Conservation (phyloP, 2,797 vertebrate species). For the Iguana delicatissima region DNA sequence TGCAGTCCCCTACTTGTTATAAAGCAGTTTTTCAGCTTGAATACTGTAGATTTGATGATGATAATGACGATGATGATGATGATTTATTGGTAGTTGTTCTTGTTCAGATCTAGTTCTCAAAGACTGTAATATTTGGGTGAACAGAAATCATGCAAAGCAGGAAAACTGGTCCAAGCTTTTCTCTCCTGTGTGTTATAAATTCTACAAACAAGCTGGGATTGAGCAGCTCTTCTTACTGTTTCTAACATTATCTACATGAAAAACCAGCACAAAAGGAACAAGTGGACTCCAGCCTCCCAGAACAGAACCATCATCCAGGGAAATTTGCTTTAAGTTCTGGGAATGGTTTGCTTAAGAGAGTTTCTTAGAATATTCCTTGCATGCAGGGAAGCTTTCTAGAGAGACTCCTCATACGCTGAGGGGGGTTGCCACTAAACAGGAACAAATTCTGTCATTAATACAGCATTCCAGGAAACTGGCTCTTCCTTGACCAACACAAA, state of each 20-base stretch:
- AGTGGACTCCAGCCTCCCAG: background rate
- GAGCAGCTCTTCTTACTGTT: background rate
- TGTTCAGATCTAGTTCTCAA: background rate
- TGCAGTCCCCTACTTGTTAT: background rate
- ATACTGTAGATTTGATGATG: background rate
- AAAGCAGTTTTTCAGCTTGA: background rate
- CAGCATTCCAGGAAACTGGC: slow-evolving; percentile 28
- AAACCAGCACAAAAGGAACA: slow-evolving; percentile 2
- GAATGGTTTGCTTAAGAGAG: background rate
- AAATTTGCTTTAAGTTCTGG: background rate
- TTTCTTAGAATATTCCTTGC: background rate
- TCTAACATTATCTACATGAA: background rate
- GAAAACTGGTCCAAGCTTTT: background rate
- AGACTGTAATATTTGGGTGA: background rate
- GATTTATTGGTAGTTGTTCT: background rate
- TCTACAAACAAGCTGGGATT: background rate
- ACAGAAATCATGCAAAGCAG: background rate
- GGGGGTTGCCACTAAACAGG: slow-evolving; percentile 4
- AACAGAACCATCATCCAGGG: background rate
- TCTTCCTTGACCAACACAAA: background rate
- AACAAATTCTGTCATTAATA: slow-evolving; percentile 16
- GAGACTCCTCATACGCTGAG: background rate
- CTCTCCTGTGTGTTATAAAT: background rate
- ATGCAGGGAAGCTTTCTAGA: slow-evolving; percentile 3
- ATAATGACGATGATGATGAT: too few species aligned